Percentiles rank a stretch among this genome's conserved stretches.
These are phyloP conservation scores for Hephaestus fuliginosus DNA, from an alignment of 2,797 vertebrate genomes.

Conservation along the genomic window DNA sequence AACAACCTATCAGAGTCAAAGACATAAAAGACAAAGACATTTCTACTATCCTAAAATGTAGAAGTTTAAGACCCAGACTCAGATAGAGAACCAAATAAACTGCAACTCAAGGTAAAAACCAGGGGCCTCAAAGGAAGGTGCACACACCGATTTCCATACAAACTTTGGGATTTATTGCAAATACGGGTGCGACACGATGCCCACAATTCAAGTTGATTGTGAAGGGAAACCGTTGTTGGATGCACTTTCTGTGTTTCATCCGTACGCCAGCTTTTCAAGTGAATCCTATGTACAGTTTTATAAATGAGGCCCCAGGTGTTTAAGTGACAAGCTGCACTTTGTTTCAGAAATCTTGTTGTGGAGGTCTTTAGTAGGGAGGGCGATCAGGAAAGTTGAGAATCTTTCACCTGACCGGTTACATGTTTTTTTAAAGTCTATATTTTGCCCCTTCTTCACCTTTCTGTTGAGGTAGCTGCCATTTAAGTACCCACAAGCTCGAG, in stretches of 20 bases:
- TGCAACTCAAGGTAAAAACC: neutral
- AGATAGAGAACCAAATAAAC: neutral
- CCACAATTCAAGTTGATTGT: too few species aligned
- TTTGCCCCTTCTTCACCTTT: slow-evolving; percentile 4
- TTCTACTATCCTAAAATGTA: neutral
- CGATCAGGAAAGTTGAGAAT: slow-evolving; percentile 3
- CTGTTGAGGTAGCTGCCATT: neutral
- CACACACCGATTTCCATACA: too few species aligned
- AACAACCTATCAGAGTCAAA: neutral
- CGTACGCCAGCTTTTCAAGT: too few species aligned
- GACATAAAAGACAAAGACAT: neutral
- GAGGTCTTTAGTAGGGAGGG: neutral
- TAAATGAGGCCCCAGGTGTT: too few species aligned
- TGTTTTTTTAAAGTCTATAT: neutral
- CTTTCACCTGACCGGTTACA: neutral
- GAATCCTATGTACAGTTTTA: too few species aligned
- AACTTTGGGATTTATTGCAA: too few species aligned
- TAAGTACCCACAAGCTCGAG: neutral
- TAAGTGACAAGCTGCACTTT: neutral
- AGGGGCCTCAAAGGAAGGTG: too few species aligned
- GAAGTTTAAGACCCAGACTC: neutral
- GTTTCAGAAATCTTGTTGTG: neutral
- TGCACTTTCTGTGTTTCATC: too few species aligned
- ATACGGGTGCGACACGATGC: too few species aligned
- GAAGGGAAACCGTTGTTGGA: too few species aligned